Percentiles rank a stretch among this genome's conserved stretches.
phyloP scores from a whole-genome alignment of 2,888 invertebrate genomes.

The Microctonus aethiopoides region DNA sequence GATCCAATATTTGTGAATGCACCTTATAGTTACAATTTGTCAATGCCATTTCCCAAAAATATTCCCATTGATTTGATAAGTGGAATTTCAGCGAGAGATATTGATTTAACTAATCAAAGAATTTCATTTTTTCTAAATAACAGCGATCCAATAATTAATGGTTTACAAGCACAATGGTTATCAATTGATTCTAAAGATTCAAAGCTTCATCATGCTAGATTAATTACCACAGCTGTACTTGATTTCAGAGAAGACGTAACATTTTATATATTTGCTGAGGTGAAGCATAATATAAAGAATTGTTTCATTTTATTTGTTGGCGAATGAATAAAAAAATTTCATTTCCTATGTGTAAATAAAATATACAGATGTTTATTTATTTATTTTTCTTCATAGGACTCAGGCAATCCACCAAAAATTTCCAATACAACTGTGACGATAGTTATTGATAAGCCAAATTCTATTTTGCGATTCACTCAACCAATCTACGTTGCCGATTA shows the following conservation, averaged over 20 bases:
- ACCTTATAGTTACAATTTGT: constrained; percentile 42
- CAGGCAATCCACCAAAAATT: constrained; percentile 34
- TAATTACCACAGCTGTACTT: constrained; percentile 38
- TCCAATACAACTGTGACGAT: constrained; percentile 39
- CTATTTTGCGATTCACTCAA: constrained; percentile 39
- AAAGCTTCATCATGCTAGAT: constrained; percentile 40
- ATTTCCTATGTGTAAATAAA: no score
- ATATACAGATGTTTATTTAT: background rate
- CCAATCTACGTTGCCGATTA: constrained; percentile 45
- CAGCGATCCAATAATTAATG: constrained; percentile 31
- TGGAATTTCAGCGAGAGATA: constrained; percentile 43
- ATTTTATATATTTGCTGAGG: constrained; percentile 41
- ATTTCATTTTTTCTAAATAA: constrained; percentile 41
- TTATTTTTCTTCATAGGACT: constrained; percentile 41
- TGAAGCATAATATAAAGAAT: no score
- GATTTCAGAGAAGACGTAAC: constrained; percentile 38
- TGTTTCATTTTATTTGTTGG: no score
- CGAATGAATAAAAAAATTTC: no score
- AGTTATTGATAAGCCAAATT: constrained; percentile 39
- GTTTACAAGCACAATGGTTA: constrained; percentile 37
- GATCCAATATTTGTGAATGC: constrained; percentile 36
- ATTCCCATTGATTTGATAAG: constrained; percentile 36
- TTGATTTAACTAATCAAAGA: constrained; percentile 45
- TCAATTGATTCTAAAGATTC: constrained; percentile 29
- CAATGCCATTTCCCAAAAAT: constrained; percentile 48